Base-by-base conservation (phyloP, 2,888 invertebrate species). In the Epirrhoe tristata region DNA sequence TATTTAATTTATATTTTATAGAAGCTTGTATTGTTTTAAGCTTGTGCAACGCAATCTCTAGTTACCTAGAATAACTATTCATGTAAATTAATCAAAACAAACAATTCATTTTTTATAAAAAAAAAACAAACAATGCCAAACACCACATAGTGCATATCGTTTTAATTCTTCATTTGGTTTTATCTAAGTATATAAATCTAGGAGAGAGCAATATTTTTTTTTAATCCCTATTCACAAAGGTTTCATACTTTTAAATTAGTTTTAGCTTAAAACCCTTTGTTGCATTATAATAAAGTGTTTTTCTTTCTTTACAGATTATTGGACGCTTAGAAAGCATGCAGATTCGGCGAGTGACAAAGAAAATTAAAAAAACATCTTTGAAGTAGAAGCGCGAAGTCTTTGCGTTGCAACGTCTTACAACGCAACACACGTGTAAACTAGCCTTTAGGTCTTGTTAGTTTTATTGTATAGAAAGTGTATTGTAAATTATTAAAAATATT, bases 241-340 rank as follows among this genome's bases (percentile, higher is more conserved):
- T 43, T 43, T 43, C 12, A 43, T 36, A 43, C 12, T 10, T 43
- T 43, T 43, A 12, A 48, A 48, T 48, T 16, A 14, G 48, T 48
- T 16, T 48, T 16, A 14, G 6, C 2, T 43, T 10, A 6, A n/a
- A 48, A 16, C 6, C 14, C 2, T 48, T 16, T 7, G 48, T 16
- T 48, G 6, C 14, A 16, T n/a, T 31, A 32, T 51, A 60, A 34
- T 63, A 59, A 59, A 32, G 0, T 36, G 17, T 69, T 58, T 68
- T 82, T 84, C 73, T 74, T 79, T 80, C 78, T 76, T 93, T 90
- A 67, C 94, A 94, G 94, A 94, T 91, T 94, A 94, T 72, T 94
- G 94, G 93, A 93, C 93, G 16, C 81, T 91, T 70, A 83, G 93
- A 77, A 94, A 94, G 81, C 88, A 90, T 70, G 77, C 90, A 52